Evolutionary conservation across 2,113 vertebrate genomes (phyloP).

Genomic region (Protomyctophum bolini): DNA sequence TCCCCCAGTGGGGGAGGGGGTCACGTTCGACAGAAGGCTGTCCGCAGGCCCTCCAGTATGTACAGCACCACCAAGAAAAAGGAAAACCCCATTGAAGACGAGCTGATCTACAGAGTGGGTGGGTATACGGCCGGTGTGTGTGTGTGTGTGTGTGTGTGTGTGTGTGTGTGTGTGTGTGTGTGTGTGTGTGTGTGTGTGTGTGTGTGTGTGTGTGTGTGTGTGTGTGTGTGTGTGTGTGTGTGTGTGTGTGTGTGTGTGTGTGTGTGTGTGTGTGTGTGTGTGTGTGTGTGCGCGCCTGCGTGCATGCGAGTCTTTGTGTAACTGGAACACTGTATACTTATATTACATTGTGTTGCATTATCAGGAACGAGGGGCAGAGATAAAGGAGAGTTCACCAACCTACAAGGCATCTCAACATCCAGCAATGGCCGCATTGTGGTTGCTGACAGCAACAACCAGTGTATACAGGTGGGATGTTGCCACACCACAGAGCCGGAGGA

Average conservation of each 20-base stretch:
- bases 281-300: too few species aligned
- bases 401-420: constrained; percentile 93
- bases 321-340: background rate
- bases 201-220: background rate
- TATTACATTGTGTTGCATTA: background rate
- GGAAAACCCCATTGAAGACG: constrained; percentile 83
- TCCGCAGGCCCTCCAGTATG: constrained; percentile 95
- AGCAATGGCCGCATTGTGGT: constrained; percentile 90
- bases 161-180: too few species aligned
- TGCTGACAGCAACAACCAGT: constrained; percentile 97
- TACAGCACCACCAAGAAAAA: constrained; percentile 96
- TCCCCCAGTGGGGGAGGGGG: constrained; percentile 88
- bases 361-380: constrained; percentile 91
- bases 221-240: background rate
- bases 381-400: constrained; percentile 94
- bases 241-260: too few species aligned
- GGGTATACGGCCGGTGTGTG: constrained; percentile 22
- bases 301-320: too few species aligned
- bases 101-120: constrained; percentile 89
- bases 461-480: constrained; percentile 64
- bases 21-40: constrained; percentile 93
- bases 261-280: too few species aligned
- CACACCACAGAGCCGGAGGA: too few species aligned
- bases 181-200: too few species aligned
- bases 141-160: background rate